Evolutionary conservation across 2,888 invertebrate species (phyloP), one percentile per base, ranked within the genome.

Genomic region (Habroteleia sp.): DNA sequence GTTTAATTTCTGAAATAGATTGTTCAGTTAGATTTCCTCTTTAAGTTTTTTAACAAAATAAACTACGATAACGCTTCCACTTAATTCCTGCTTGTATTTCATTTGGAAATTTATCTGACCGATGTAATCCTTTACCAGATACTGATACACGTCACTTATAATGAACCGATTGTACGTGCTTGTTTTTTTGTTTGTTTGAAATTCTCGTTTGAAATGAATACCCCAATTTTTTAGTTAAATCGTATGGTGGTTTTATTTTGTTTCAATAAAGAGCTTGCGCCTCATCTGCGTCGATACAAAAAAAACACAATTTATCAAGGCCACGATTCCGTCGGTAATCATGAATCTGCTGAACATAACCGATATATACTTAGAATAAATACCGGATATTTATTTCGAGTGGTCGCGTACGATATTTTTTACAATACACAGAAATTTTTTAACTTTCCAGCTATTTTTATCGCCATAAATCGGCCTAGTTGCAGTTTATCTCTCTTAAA

Each of bases 331-430:
- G 37, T 46, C 35, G 11, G 17, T 44, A 52, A 60, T 60, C 37
- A 44, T n/a, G 41, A 46, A 56, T 63, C 60, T 62, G 35, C 13
- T 17, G 48, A 56, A 62, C 25, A 35, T 48, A 10, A 25, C 39
- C 48, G 33, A 46, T 41, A 33, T 46, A 41, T 46, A 60, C 52
- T 60, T 60, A 54, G 50, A 60, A 54, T 63, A 72, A 72, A 72
- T 56, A 44, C 72, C 65, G 52, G 65, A 73, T 60, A 66, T 73
- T 73, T 60, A 60, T 60, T 65, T 46, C 66, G 54, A 73, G 73
- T 46, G 66, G 60, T 60, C 66, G 44, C 52, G 65, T 60, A 58
- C 44, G 20, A 33, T 20, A 27, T 39, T 60, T 68, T 73, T 73
- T 73, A 58, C 10, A 54, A 44, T 52, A n/a, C n/a, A 65, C 66